These are phyloP conservation scores for Campylorhamphus procurvoides DNA, from an alignment of 2,113 vertebrate species.

Conservation along the genomic window DNA sequence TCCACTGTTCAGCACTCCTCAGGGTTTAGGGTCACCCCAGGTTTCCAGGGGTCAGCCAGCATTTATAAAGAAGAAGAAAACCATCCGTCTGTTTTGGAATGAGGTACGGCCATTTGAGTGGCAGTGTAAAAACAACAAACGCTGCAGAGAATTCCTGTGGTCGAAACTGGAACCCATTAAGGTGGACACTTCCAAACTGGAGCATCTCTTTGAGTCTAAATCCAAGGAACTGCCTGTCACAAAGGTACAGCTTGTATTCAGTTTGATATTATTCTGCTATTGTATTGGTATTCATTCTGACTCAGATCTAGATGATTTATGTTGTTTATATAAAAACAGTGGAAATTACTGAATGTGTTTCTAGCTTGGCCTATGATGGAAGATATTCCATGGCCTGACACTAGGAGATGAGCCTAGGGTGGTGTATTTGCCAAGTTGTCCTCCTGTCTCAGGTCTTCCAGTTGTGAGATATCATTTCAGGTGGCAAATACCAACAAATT, in stretches of 20 bases:
- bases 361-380: not conserved
- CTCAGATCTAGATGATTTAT: constrained; percentile 28
- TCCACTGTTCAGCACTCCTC: constrained; percentile 76
- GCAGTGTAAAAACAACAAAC: constrained; percentile 88
- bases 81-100: constrained; percentile 97
- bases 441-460: not conserved
- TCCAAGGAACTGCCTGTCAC: constrained; percentile 96
- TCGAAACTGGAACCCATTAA: constrained; percentile 95
- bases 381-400: constrained; percentile 9
- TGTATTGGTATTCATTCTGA: constrained; percentile 38
- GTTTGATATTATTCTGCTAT: constrained; percentile 30
- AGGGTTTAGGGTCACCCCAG: constrained; percentile 85
- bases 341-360: constrained; percentile 6
- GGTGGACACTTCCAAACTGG: constrained; percentile 94
- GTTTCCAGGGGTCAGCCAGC: constrained; percentile 83
- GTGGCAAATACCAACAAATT: not conserved
- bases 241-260: constrained; percentile 81
- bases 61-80: constrained; percentile 98
- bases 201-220: constrained; percentile 97
- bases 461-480: not conserved
- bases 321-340: constrained; percentile 32
- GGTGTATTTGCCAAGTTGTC: not conserved
- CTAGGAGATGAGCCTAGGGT: not conserved
- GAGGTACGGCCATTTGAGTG: constrained; percentile 93
- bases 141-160: constrained; percentile 93